Evolutionary conservation across 2,888 invertebrate species (phyloP).

Genomic region (Drosophila mayaguana): DNA sequence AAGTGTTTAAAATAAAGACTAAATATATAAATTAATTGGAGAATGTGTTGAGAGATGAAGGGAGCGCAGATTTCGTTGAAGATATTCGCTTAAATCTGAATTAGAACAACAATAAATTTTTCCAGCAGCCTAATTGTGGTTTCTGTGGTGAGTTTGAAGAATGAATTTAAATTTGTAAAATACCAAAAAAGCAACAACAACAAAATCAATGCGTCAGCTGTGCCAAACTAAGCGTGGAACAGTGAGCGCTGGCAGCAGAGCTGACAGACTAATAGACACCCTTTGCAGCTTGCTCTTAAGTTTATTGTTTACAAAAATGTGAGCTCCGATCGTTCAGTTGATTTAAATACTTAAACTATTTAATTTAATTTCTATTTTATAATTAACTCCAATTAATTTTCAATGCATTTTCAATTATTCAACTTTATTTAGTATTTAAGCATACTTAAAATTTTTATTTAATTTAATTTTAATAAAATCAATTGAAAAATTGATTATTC

Average conservation of each 20-base stretch:
- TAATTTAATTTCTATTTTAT: not conserved
- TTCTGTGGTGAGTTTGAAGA: conserved; percentile 69
- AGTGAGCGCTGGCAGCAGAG: not conserved
- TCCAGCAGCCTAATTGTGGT: conserved; percentile 62
- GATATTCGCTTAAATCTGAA: conserved; percentile 58
- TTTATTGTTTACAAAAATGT: not conserved
- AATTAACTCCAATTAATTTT: too few species aligned
- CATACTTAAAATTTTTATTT: too few species aligned
- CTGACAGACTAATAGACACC: not conserved
- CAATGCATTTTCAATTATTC: too few species aligned
- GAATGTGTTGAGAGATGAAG: conserved; percentile 39
- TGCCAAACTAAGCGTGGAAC: conserved; percentile 50
- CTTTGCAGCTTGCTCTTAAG: not conserved
- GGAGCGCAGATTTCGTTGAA: conserved; percentile 56
- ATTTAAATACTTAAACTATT: not conserved
- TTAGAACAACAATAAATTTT: conserved; percentile 64
- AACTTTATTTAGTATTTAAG: too few species aligned
- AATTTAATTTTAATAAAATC: too few species aligned
- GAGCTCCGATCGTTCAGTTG: not conserved
- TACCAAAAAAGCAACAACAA: conserved; percentile 7
- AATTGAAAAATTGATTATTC: too few species aligned
- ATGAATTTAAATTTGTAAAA: conserved; percentile 37
- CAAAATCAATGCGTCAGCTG: conserved; percentile 53
- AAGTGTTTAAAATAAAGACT: conserved; percentile 32
- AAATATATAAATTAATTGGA: conserved; percentile 49